These are phyloP conservation scores for Scylla paramamosain DNA, from an alignment of 1,140 invertebrate genomes.

Conservation along the genomic window DNA sequence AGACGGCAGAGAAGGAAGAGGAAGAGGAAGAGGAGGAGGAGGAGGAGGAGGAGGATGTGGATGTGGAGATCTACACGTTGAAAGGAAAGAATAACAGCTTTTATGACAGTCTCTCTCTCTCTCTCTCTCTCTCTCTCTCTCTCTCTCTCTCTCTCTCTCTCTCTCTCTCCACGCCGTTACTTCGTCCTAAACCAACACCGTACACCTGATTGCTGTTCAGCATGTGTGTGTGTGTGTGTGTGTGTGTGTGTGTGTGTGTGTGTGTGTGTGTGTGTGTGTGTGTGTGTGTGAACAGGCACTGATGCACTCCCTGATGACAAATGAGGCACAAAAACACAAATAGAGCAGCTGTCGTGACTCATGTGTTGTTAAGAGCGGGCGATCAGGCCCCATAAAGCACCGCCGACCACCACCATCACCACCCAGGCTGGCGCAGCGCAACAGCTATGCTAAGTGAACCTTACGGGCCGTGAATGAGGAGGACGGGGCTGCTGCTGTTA, in stretches of 20 bases:
- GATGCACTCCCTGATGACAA: too few species aligned
- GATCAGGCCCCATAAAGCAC: too few species aligned
- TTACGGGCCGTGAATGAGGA: not conserved
- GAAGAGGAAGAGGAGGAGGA: not conserved
- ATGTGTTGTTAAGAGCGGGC: too few species aligned
- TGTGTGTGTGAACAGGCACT: too few species aligned
- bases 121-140: slow-evolving; percentile 20
- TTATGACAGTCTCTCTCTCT: not conserved
- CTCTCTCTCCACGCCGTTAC: not conserved
- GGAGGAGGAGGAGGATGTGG: not conserved
- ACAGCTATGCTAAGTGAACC: not conserved
- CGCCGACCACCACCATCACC: too few species aligned
- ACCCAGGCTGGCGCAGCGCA: not conserved
- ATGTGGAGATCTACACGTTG: too few species aligned
- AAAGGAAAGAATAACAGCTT: not conserved
- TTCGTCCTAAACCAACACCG: not conserved
- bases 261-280: slow-evolving; percentile 14
- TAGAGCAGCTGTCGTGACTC: too few species aligned
- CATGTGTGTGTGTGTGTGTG: not conserved
- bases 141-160: slow-evolving; percentile 20
- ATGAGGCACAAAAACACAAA: too few species aligned
- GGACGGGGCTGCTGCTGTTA: not conserved
- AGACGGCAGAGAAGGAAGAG: not conserved
- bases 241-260: slow-evolving; percentile 20
- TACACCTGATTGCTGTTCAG: not conserved